Evolutionary conservation across 1,140 invertebrate species (phyloP).

Genomic region (Rhynchophorus ferrugineus): DNA sequence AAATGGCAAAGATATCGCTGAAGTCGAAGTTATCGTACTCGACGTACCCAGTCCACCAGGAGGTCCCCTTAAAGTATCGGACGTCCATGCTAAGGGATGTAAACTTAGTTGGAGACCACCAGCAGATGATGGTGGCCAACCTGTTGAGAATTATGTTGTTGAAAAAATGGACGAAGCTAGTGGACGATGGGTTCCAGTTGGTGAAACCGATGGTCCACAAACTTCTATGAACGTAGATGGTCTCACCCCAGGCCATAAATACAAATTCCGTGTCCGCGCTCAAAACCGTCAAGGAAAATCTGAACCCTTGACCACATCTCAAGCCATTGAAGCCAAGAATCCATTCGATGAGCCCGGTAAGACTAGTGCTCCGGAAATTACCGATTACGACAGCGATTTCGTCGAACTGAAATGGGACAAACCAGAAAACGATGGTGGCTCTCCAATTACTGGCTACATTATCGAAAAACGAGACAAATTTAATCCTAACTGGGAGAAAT

Average conservation of each 20-base stretch:
- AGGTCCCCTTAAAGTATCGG: slow-evolving; percentile 80
- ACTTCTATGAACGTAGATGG: slow-evolving; percentile 68
- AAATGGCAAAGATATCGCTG: slow-evolving; percentile 86
- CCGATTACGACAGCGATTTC: slow-evolving; percentile 87
- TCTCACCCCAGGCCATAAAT: slow-evolving; percentile 83
- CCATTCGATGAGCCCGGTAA: slow-evolving; percentile 81
- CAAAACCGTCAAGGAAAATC: slow-evolving; percentile 94
- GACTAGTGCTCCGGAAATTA: slow-evolving; percentile 81
- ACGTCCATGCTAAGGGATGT: slow-evolving; percentile 79
- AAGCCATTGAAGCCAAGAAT: slow-evolving; percentile 95
- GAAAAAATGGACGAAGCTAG: slow-evolving; percentile 92
- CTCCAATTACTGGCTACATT: slow-evolving; percentile 84
- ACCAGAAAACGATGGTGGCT: slow-evolving; percentile 79
- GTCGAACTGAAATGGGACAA: slow-evolving; percentile 92
- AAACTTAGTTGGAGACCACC: slow-evolving; percentile 85
- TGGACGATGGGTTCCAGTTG: slow-evolving; percentile 86
- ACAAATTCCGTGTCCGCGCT: slow-evolving; percentile 92
- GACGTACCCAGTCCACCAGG: slow-evolving; percentile 85
- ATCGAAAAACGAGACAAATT: slow-evolving; percentile 95
- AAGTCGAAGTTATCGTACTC: slow-evolving; percentile 86
- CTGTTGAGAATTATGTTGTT: slow-evolving; percentile 84
- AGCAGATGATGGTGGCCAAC: slow-evolving; percentile 81
- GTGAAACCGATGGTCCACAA: slow-evolving; percentile 74
- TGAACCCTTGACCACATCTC: slow-evolving; percentile 81
- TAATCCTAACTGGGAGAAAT: slow-evolving; percentile 80